phyloP scores from a whole-genome alignment of 2,113 vertebrate species.

The Odocoileus hemionus region DNA sequence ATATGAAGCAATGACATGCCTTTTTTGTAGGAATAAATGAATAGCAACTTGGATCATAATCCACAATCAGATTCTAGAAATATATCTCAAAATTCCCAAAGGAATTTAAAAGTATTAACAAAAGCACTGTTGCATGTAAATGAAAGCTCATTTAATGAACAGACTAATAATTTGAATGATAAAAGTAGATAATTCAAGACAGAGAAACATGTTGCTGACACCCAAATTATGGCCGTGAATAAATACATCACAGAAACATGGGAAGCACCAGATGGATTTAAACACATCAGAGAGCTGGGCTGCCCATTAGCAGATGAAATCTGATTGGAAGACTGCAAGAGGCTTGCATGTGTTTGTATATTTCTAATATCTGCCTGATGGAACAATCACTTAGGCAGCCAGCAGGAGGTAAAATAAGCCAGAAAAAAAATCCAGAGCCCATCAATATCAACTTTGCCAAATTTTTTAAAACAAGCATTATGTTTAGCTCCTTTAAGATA shows the following conservation, averaged over 20 bases:
- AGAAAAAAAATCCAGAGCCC: neutral
- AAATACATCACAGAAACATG: conserved; percentile 1
- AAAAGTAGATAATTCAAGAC: conserved; percentile 41
- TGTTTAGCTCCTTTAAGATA: neutral
- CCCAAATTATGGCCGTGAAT: neutral
- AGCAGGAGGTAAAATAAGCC: neutral
- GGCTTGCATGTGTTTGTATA: neutral
- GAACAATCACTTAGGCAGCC: neutral
- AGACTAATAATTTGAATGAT: conserved; percentile 44
- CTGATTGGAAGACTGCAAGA: neutral
- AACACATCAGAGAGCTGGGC: neutral
- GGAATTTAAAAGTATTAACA: neutral
- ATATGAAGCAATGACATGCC: neutral
- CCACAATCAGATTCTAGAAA: conserved; percentile 20
- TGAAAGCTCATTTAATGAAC: conserved; percentile 37
- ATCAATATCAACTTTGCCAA: neutral
- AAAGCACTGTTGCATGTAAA: neutral
- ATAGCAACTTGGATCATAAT: conserved; percentile 19
- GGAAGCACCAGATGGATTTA: conserved; percentile 3
- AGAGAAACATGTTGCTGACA: conserved; percentile 33
- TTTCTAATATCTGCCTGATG: neutral
- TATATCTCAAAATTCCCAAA: conserved; percentile 18
- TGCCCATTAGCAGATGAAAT: neutral
- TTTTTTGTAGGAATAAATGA: conserved; percentile 9
- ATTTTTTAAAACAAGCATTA: neutral